Evolutionary conservation across 2,113 vertebrate genomes (phyloP), one percentile per base, ranked within the genome.

Genomic region (Tenebrosternarchus preto): DNA sequence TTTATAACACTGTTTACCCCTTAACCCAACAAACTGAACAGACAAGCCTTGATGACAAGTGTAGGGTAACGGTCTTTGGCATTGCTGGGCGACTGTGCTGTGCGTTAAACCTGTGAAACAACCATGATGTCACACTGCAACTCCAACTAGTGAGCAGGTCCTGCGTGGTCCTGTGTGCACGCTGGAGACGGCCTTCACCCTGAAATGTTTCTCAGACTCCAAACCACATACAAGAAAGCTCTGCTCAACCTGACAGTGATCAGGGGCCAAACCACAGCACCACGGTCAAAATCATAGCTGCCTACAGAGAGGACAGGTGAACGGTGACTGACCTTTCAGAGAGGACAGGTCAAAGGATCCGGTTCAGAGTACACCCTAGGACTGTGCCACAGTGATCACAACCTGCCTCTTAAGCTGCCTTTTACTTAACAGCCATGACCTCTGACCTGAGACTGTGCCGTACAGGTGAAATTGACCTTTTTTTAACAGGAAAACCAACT

Each of bases 341-440:
- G n/a, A n/a, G n/a, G 57, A 59, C 46, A 83, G 39, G 60, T 74
- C 57, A 57, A 66, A 56, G 50, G 59, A 53, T 9, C 16, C 53
- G 20, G 19, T 25, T 27, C 16, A 66, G 29, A 33, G 27, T 20
- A 17, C 33, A 20, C 8, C 4, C 27, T 83, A 93, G 93, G 91
- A 94, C 91, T 92, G 89, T 88, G 93, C 91, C 92, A 87, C 87
- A 88, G 85, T 85, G 86, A 92, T 87, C 88, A 88, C 93, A 68
- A 71, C 76, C 86, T 70, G 76, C 89, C 91, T 84, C 90, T 92
- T 91, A 92, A 93, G 92, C 90, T 93, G 94, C 93, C 95, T 95
- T 98, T 95, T 87, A 90, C 85, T 83, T 80, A n/a, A 77, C 87
- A 89, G 89, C 73, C 73, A 76, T 90, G 89, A 91, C 89, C 90